Conservation (phyloP, 2,888 invertebrate genomes). For the Amphipoea oculea region DNA sequence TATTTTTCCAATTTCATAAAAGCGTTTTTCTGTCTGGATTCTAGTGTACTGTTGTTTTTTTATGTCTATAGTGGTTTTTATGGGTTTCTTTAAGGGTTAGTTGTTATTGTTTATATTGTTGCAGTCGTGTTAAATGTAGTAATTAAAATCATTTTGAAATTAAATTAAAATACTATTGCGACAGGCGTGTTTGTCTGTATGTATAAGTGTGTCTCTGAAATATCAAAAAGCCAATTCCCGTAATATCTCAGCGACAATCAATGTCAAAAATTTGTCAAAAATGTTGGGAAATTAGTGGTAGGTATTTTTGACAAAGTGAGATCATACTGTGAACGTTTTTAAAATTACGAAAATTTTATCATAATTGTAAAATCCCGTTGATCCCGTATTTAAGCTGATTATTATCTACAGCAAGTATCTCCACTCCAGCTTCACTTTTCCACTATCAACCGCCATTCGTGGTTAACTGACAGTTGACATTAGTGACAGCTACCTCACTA, state of each 20-base stretch:
- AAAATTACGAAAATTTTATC: not conserved
- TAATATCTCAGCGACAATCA: not conserved
- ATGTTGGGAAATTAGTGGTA: no score
- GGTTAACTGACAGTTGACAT: not conserved
- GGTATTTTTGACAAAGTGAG: not conserved
- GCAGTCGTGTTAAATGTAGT: not conserved
- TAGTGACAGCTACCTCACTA: not conserved
- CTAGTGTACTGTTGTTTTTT: not conserved
- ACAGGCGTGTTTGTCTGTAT: no score
- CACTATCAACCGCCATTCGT: no score
- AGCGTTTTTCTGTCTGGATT: conserved; percentile 51
- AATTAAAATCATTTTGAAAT: not conserved
- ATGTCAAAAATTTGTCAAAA: not conserved
- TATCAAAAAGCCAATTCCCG: not conserved
- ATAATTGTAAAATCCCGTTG: no score
- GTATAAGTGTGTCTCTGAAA: not conserved
- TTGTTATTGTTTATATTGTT: not conserved
- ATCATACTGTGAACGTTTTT: not conserved
- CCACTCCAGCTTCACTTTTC: not conserved
- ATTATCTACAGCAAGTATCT: not conserved
- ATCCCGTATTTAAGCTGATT: no score
- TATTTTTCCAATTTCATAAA: conserved; percentile 68
- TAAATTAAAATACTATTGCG: no score
- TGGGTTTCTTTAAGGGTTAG: conserved; percentile 12
- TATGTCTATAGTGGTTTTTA: not conserved